A percentile compares a stretch with the other conserved stretches of the same genome.
These are phyloP conservation scores for Euglossa dilemma DNA, from an alignment of 1,140 invertebrate genomes.

Conservation along the genomic window DNA sequence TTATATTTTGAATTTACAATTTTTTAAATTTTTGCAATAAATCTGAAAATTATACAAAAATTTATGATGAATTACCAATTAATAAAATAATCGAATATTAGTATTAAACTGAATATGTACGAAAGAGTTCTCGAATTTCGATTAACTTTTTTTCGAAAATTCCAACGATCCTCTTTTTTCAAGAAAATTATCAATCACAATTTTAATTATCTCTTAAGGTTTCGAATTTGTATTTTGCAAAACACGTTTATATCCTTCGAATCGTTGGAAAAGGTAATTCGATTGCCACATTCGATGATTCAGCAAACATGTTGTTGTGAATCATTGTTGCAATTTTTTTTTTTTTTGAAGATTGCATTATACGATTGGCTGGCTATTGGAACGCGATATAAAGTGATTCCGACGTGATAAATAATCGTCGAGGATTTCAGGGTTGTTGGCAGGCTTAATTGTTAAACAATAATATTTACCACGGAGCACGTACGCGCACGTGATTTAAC, in stretches of 20 bases:
- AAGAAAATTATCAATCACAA: background rate
- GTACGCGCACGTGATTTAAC: background rate
- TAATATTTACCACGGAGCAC: background rate
- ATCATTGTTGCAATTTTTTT: background rate
- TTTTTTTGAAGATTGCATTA: background rate
- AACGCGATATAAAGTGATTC: background rate
- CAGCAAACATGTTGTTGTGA: background rate
- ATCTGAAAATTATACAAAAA: too few species aligned
- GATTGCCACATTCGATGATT: slow-evolving; percentile 22
- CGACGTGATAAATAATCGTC: background rate
- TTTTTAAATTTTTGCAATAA: too few species aligned
- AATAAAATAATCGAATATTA: too few species aligned
- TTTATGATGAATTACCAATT: too few species aligned
- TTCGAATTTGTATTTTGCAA: background rate
- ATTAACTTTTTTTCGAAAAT: too few species aligned
- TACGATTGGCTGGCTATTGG: too few species aligned
- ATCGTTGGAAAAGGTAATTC: background rate
- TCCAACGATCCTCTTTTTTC: too few species aligned
- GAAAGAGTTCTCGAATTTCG: too few species aligned
- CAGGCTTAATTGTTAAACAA: background rate
- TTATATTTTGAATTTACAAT: too few species aligned
- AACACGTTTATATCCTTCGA: background rate
- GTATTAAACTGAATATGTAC: too few species aligned
- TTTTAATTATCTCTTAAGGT: background rate
- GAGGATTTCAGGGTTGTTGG: background rate